Base-by-base conservation (phyloP, 1,140 invertebrate genomes). In the Colletes gigas region DNA sequence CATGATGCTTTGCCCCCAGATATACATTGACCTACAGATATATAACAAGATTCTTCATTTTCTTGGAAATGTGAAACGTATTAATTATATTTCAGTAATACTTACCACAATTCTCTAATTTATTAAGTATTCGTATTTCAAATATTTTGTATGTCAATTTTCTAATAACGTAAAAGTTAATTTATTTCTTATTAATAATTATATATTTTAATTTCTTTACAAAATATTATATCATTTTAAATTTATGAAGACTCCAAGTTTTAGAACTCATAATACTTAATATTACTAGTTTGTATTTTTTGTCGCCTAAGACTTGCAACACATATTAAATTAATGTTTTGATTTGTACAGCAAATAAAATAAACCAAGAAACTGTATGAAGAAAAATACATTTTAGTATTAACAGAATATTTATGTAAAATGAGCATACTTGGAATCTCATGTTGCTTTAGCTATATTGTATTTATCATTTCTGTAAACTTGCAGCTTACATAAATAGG, bases 21-120 rank as follows among this genome's bases (percentile, higher is more conserved):
- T 90, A 90, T 82, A 66, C 81, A 81, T 80, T 88, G 82, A 88
- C 85, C 88, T 81, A 82, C 65, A 85, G 85, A 88, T 87, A 89
- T 70, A 41, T 70, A 67, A 65, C 30, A 71, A 81, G 70, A 54
- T 81, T 74, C 62, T 73, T 86, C 59, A 80, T 60, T 81, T 86
- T 81, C 84, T 86, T 69, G 50, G 79, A 83, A 82, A 55, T 67
- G 70, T 78, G 6, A 66, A 75, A 70, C 57, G 30, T 77, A 70
- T 41, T 83, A 74, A 63, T 47, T 47, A 76, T 19, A 8, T 44
- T 52, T 67, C 52, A 47, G 12, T 44, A 41, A 15, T 50, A 57
- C 6, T 60, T 44, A 66, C 73, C 52, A 57, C 12, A 67, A 14
- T 59, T 74, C 39, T 80, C n/a, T 14, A 12, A 14, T 17, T 17